A percentile compares a stretch with the other conserved stretches of the same genome.
phyloP scores from a whole-genome alignment of 2,888 invertebrate species.

The Liodrosophila aerea region DNA sequence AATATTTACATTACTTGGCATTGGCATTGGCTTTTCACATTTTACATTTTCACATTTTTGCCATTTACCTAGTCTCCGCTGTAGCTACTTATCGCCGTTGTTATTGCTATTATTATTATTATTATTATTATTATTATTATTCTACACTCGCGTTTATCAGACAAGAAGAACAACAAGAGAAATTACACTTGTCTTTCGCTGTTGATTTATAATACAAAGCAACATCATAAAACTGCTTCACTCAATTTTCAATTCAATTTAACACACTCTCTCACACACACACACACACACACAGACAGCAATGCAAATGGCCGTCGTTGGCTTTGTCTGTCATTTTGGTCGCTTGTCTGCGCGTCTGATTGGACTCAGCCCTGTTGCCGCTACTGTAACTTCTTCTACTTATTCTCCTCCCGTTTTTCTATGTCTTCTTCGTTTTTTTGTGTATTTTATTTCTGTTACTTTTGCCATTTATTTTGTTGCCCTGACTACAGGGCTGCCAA shows the following conservation, averaged over 20 bases:
- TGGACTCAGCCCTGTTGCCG: conserved; percentile 8
- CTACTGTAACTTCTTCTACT: not conserved
- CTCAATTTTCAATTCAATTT: conserved; percentile 61
- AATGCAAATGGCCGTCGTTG: conserved; percentile 43
- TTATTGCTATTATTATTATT: not conserved
- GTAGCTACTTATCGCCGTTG: conserved; percentile 6
- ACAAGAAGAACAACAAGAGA: conserved; percentile 14
- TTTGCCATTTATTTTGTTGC: conserved; percentile 19
- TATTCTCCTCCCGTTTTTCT: not conserved
- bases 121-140: not conserved
- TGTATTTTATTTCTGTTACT: conserved; percentile 12
- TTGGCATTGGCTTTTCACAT: conserved; percentile 49
- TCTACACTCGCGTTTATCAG: conserved; percentile 20
- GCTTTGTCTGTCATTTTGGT: conserved; percentile 8
- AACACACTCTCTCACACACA: conserved; percentile 25
- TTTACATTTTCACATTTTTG: conserved; percentile 15
- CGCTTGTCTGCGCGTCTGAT: conserved; percentile 32
- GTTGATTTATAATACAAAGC: conserved; percentile 52
- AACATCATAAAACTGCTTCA: conserved; percentile 55
- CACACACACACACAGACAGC: conserved; percentile 1
- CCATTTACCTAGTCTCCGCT: conserved; percentile 7
- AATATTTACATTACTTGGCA: conserved; percentile 58
- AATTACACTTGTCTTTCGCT: conserved; percentile 36
- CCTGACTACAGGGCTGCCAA: conserved; percentile 9
- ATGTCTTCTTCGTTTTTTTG: conserved; percentile 1